Evolutionary conservation across 2,888 invertebrate species (phyloP).

Genomic region (Chrysina gloriosa): DNA sequence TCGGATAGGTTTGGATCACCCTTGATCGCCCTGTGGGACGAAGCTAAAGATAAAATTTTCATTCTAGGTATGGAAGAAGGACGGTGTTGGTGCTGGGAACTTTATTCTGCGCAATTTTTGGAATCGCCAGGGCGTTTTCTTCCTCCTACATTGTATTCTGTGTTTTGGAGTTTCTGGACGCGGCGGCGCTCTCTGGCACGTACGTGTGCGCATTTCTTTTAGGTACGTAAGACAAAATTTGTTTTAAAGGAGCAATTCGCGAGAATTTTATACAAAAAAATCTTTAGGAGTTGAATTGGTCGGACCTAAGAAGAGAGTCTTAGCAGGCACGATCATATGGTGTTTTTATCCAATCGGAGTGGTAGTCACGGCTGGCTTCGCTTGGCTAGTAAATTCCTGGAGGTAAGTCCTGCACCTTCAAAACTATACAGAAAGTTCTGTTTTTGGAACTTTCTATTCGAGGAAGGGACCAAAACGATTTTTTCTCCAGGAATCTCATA

Average conservation of each 20-base stretch:
- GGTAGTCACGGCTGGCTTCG: constrained; percentile 73
- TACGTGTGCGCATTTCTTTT: constrained; percentile 80
- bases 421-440: no score
- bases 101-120: constrained; percentile 73
- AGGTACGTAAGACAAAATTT: constrained; percentile 65
- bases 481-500: constrained; percentile 54
- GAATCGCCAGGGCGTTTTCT: constrained; percentile 76
- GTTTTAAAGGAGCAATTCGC: not conserved
- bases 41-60: constrained; percentile 56
- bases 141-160: constrained; percentile 77
- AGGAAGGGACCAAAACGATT: not conserved
- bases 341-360: constrained; percentile 79
- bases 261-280: not conserved
- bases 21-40: not conserved
- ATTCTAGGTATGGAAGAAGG: constrained; percentile 71
- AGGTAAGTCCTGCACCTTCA: no score
- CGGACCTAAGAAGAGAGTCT: constrained; percentile 77
- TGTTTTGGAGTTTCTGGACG: constrained; percentile 78
- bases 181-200: constrained; percentile 75
- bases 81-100: constrained; percentile 70
- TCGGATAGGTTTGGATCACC: constrained; percentile 72
- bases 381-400: constrained; percentile 78
- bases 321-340: constrained; percentile 78
- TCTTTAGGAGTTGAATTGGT: constrained; percentile 79
- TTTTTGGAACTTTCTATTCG: not conserved